phyloP scores from a whole-genome alignment of 2,888 invertebrate species.

The Drosophila fulvimacula region DNA sequence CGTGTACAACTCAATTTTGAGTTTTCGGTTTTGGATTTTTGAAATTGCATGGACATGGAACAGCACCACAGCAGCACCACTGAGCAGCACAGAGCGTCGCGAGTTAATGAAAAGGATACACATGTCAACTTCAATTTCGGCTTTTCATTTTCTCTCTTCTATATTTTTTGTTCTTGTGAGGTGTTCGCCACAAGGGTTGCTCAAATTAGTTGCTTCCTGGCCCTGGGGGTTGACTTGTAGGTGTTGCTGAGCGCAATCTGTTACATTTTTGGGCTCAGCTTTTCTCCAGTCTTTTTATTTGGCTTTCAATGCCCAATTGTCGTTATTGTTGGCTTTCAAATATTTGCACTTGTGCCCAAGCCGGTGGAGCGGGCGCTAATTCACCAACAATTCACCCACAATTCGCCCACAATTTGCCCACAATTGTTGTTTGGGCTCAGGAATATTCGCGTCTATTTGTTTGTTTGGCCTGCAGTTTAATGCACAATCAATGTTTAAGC shows the following conservation, averaged over 20 bases:
- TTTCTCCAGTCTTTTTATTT: neutral
- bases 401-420: constrained; percentile 56
- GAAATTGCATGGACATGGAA: constrained; percentile 59
- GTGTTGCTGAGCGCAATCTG: constrained; percentile 80
- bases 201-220: constrained; percentile 77
- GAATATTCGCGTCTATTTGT: constrained; percentile 21
- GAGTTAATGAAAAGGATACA: constrained; percentile 85
- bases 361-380: constrained; percentile 52
- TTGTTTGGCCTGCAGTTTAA: constrained; percentile 69
- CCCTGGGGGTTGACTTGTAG: constrained; percentile 70
- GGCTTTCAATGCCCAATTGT: constrained; percentile 14
- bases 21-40: constrained; percentile 65
- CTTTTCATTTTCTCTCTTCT: constrained; percentile 37
- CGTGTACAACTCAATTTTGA: constrained; percentile 81
- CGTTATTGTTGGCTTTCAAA: constrained; percentile 59
- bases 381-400: constrained; percentile 56
- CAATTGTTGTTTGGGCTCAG: constrained; percentile 39
- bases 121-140: constrained; percentile 84
- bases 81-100: constrained; percentile 60
- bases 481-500: constrained; percentile 70
- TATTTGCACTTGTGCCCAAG: constrained; percentile 69
- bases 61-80: constrained; percentile 35
- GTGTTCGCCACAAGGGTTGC: constrained; percentile 73
- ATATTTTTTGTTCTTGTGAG: constrained; percentile 37
- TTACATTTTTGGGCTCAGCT: constrained; percentile 73